Evolutionary conservation across 1,140 invertebrate species (phyloP), one percentile per base, ranked within the genome.

Genomic region (Cotesia chilonis): DNA sequence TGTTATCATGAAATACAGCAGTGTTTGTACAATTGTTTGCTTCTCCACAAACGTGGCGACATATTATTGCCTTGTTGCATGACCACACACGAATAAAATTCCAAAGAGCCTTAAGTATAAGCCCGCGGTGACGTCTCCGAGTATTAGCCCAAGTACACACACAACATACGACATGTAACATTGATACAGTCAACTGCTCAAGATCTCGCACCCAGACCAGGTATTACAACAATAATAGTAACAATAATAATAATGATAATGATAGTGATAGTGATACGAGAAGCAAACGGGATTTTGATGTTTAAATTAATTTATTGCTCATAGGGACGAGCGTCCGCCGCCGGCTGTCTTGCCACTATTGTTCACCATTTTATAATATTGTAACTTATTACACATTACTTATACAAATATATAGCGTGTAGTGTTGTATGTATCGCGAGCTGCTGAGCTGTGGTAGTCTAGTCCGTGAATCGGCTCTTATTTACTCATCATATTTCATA

Each of bases 21-120:
- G 59, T 85, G 67, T 85, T 84, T 84, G 83, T 83, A 85, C 84
- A 85, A 85, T 84, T 85, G 84, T 85, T 85, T 85, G 84, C 83
- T 83, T 78, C 78, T 70, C 77, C 41, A 47, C 41, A 47, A 76
- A 71, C 76, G 57, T 70, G 70, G 52, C 17, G 52, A 47, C 67
- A 66, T 37, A 47, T 20, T 38, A 7, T 54, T 36, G 61, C 76
- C 74, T 70, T 67, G 73, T 72, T 73, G 72, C 80, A 77, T 84
- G 83, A 84, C 82, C 83, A 82, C 77, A 74, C 71, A 78, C 75
- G 78, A 80, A 80, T 47, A 9, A 79, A 82, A 79, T 82, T 76
- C 76, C 72, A 47, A 47, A 47, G 41, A 47, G 41, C 10, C 41
- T 47, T 47, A 47, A 74, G 72, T 28, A 28, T 28, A 28, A 28